Evolutionary conservation across 2,113 vertebrate species (phyloP).

Genomic region (Austrofundulus limnaeus): DNA sequence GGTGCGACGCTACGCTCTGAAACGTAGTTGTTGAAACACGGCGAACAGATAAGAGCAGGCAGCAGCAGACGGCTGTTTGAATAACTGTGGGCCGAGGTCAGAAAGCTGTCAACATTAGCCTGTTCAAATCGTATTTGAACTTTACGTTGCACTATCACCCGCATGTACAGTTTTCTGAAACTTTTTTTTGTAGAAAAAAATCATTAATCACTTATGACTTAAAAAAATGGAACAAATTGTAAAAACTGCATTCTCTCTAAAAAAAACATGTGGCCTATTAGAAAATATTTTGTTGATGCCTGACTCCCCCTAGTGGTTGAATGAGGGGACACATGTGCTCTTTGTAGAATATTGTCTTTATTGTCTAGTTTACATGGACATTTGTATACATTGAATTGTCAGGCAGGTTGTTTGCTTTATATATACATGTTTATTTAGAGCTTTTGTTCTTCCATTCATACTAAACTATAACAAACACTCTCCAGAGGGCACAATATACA

Average conservation of each 20-base stretch:
- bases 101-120: background rate
- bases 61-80: conserved; percentile 19
- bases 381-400: too few species aligned
- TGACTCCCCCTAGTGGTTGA: conserved; percentile 47
- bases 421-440: too few species aligned
- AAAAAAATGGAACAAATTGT: conserved; percentile 6
- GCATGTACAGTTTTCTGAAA: background rate
- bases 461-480: too few species aligned
- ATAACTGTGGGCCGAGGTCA: background rate
- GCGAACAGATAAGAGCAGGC: conserved; percentile 24
- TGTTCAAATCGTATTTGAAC: background rate
- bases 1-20: conserved; percentile 37
- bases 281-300: conserved; percentile 11
- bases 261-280: background rate
- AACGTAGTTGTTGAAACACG: conserved; percentile 28
- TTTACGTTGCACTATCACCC: background rate
- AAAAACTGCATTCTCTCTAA: background rate
- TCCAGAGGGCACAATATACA: too few species aligned
- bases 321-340: conserved; percentile 4
- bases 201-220: background rate
- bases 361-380: too few species aligned
- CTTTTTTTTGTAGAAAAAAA: background rate
- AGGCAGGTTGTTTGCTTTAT: too few species aligned
- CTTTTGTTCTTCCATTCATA: too few species aligned
- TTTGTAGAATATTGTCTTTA: too few species aligned